Conservation (phyloP, 1,140 invertebrate species). For the Octopus bimaculoides region DNA sequence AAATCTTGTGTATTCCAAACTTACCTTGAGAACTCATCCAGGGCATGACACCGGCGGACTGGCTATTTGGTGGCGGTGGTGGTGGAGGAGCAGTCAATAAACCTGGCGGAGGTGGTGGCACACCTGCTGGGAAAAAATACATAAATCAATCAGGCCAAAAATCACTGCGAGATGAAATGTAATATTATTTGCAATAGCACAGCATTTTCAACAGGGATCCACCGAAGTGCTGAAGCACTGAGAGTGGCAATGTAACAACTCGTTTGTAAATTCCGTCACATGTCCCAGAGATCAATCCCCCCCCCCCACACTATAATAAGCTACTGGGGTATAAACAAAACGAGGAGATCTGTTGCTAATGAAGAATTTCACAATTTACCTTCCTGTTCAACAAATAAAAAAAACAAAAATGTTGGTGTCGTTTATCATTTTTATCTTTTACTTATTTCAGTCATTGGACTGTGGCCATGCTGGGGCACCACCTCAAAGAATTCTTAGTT, state of each 20-base stretch:
- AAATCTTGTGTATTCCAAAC: not conserved
- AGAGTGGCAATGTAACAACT: conserved; percentile 23
- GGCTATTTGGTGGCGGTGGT: conserved; percentile 44
- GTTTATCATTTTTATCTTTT: too few species aligned
- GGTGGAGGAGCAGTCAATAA: conserved; percentile 41
- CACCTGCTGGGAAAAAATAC: conserved; percentile 29
- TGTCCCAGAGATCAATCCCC: conserved; percentile 11
- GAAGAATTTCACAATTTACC: too few species aligned
- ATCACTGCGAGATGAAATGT: not conserved
- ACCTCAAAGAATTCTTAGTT: too few species aligned
- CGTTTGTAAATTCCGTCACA: conserved; percentile 15
- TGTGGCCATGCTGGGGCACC: too few species aligned
- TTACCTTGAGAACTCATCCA: conserved; percentile 41
- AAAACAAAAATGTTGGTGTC: too few species aligned
- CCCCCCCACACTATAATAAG: not conserved
- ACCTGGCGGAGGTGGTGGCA: conserved; percentile 43
- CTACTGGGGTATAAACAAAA: not conserved
- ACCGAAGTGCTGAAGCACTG: not conserved
- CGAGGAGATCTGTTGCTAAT: too few species aligned
- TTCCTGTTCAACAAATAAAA: too few species aligned
- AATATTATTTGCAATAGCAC: not conserved
- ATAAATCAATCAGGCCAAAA: not conserved
- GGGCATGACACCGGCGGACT: conserved; percentile 24
- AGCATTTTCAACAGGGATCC: not conserved
- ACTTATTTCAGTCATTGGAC: too few species aligned